Evolutionary conservation across 2,888 invertebrate species (phyloP).

Genomic region (Philopedon plagiatum): DNA sequence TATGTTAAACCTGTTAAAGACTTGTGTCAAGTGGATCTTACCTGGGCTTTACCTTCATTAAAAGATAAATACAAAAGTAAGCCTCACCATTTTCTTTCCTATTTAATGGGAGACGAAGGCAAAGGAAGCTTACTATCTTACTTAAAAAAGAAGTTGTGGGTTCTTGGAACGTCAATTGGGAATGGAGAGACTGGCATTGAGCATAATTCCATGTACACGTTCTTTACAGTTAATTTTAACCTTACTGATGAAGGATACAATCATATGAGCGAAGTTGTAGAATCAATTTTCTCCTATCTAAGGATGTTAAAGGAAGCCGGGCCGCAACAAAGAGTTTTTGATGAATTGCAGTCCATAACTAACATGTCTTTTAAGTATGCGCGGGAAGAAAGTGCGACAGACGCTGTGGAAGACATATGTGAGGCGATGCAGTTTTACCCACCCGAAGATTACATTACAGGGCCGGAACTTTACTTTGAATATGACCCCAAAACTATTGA

Average conservation of each 20-base stretch:
- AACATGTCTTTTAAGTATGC: slow-evolving; percentile 81
- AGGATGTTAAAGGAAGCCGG: slow-evolving; percentile 79
- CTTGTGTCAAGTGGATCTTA: slow-evolving; percentile 76
- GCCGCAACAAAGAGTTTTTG: slow-evolving; percentile 78
- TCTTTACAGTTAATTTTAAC: slow-evolving; percentile 80
- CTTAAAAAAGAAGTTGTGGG: slow-evolving; percentile 84
- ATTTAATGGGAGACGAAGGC: slow-evolving; percentile 90
- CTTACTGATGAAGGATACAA: slow-evolving; percentile 81
- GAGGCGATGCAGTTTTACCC: slow-evolving; percentile 87
- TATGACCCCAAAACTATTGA: slow-evolving; percentile 80
- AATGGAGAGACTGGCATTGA: slow-evolving; percentile 84
- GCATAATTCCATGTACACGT: slow-evolving; percentile 83
- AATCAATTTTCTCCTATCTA: slow-evolving; percentile 85
- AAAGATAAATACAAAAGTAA: slow-evolving; percentile 80
- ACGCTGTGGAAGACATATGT: slow-evolving; percentile 84
- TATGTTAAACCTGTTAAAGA: slow-evolving; percentile 84
- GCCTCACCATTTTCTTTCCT: slow-evolving; percentile 83
- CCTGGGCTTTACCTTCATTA: slow-evolving; percentile 76
- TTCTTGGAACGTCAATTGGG: slow-evolving; percentile 79
- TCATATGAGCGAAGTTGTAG: slow-evolving; percentile 73
- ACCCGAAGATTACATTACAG: slow-evolving; percentile 84
- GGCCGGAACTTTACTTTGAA: slow-evolving; percentile 81
- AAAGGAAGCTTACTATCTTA: slow-evolving; percentile 86
- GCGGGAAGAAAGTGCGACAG: slow-evolving; percentile 79
- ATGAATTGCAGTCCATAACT: slow-evolving; percentile 82